Base-by-base conservation (phyloP, 2,888 invertebrate genomes). In the Tinea pellionella region DNA sequence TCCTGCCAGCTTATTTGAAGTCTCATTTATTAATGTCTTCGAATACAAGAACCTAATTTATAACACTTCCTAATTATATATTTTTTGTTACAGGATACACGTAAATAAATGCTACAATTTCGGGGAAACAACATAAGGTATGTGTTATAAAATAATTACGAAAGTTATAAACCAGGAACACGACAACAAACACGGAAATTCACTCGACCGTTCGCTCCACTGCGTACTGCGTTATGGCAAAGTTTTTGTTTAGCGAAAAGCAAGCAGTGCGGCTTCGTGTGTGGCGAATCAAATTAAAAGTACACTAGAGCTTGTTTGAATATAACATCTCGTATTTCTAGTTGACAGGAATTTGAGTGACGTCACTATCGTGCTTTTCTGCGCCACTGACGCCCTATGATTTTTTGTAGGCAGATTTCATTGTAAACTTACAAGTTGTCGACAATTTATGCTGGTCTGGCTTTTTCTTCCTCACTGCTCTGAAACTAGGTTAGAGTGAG, bases 401-500 rank as follows among this genome's bases (percentile, higher is more conserved):
- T 18, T 55, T 55, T 19, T 37, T 9, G 37, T 37, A 9, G 24
- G 24, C n/a, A 19, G 8, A n/a, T 32, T 57, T 57, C 13, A 57
- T 32, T 32, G 57, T 57, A 57, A 57, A 32, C 32, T 57, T 32
- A 57, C 16, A 57, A 57, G 12, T 57, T 57, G 65, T 68, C 67
- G 63, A 67, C 68, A 67, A 71, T 70, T 77, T 74, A 71, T 72
- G 69, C 68, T 65, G 67, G 71, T 72, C 76, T 69, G 67, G 66
- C 67, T 73, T 72, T 70, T 71, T 67, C 68, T 18, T 24, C 24
- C 68, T 66, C 65, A 67, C 66, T 64, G 29, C 65, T 65, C 63
- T 67, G 67, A 65, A 80, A 78, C 76, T 80, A 69, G 77, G 77
- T 77, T 78, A 76, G 71, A 72, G 69, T 68, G 72, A 74, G 73